A percentile compares a stretch with the other conserved stretches of the same genome.
These are phyloP conservation scores for Phaethornis superciliosus DNA, from an alignment of 2,113 vertebrate genomes.

Conservation along the genomic window DNA sequence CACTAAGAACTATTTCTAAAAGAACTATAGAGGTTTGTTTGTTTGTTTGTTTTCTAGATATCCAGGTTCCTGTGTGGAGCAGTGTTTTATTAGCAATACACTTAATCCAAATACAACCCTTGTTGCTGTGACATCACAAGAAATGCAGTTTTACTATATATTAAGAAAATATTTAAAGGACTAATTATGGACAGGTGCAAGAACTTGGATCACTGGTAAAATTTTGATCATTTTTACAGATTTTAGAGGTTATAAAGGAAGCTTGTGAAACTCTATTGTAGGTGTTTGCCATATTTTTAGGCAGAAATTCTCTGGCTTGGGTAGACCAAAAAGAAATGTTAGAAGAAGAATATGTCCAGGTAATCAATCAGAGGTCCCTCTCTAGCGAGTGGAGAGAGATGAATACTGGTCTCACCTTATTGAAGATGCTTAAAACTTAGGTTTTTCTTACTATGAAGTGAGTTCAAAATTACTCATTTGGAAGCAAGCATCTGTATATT, in stretches of 20 bases:
- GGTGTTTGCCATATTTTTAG: neutral
- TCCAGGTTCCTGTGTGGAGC: neutral
- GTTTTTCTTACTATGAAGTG: neutral
- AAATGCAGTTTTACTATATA: neutral
- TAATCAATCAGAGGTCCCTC: neutral
- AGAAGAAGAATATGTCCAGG: neutral
- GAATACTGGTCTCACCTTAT: neutral
- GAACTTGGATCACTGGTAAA: neutral
- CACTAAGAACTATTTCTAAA: too few species aligned
- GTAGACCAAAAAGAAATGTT: neutral
- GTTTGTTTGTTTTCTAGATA: neutral
- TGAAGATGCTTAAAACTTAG: neutral
- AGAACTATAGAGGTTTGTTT: too few species aligned
- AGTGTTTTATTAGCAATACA: neutral
- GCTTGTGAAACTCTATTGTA: neutral
- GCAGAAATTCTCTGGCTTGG: neutral
- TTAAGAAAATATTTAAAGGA: neutral
- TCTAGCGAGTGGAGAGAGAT: neutral
- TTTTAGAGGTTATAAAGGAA: neutral
- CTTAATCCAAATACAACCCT: neutral
- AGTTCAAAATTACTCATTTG: neutral
- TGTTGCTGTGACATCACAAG: neutral
- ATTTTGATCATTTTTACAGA: neutral
- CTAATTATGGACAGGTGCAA: neutral
- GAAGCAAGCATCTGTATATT: neutral